phyloP scores from a whole-genome alignment of 2,113 vertebrate genomes.

The Bufo gargarizans region DNA sequence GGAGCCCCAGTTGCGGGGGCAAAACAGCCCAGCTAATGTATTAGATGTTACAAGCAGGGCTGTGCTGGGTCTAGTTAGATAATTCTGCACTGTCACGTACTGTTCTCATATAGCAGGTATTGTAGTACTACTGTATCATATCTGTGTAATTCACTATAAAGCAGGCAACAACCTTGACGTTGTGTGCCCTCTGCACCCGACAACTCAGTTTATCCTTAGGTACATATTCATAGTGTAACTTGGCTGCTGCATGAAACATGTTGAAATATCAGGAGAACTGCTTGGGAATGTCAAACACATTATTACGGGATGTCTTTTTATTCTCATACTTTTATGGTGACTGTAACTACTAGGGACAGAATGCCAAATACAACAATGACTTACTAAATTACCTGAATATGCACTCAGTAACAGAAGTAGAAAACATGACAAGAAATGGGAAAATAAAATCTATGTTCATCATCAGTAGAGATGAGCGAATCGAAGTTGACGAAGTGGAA shows the following conservation, averaged over 20 bases:
- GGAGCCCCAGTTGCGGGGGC: too few species aligned
- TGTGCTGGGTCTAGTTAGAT: background rate
- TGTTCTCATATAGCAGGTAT: too few species aligned
- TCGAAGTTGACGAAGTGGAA: too few species aligned
- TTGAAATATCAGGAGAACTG: background rate
- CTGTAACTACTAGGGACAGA: background rate
- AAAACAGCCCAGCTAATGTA: too few species aligned
- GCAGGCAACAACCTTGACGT: background rate
- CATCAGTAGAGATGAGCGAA: too few species aligned
- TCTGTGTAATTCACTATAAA: background rate
- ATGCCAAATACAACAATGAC: background rate
- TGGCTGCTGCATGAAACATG: background rate
- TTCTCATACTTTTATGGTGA: background rate
- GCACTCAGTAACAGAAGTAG: background rate
- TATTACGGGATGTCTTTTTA: background rate
- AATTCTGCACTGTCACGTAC: too few species aligned
- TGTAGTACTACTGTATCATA: background rate
- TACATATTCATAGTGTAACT: background rate
- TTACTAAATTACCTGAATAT: background rate
- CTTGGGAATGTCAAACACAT: background rate
- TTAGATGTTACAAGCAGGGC: too few species aligned
- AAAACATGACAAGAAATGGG: background rate
- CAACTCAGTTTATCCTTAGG: background rate
- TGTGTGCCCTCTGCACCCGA: background rate
- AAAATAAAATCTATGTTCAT: too few species aligned